Base-by-base conservation (phyloP, 2,113 vertebrate genomes). In the Gadus chalcogrammus region DNA sequence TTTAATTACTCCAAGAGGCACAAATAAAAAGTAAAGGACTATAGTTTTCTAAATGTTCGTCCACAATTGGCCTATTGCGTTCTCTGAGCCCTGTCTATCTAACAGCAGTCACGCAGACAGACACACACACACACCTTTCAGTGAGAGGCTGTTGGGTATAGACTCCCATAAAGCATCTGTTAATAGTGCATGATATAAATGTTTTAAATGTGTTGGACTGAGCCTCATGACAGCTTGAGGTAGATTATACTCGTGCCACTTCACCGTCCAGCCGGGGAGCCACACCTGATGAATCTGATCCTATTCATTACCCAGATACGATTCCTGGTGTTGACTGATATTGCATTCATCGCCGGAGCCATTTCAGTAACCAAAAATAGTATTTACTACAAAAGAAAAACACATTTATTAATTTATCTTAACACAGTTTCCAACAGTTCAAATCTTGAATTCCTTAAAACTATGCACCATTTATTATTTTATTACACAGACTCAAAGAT, bases 1-100 rank as follows among this genome's bases (percentile, higher is more conserved):
- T 89, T 92, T 92, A 87, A 80, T 89, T 83, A 90, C 83, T 86
- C 67, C 85, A 75, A 67, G 84, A 92, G 90, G 89, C 88, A 91
- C 90, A 87, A 71, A 83, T 88, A 88, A 79, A 81, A 78, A 84
- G 80, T 84, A 86, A 86, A 88, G 80, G 86, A 79, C 82, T 87
- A 87, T 58, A 63, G 72, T 87, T 73, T 53, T 77, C 84, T 85
- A 80, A 3, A 68, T 64, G 59, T 82, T 74, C 42, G 59, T 73
- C 64, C 81, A 85, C 67, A 82, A 76, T 72, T 75, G 80, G 80
- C 31, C 42, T 9, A 13, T 48, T 48, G 42, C 77, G 74, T 80
- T 72, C 76, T 80, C 75, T 68, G 70, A 66, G 6, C 8, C n/a
- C 28, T 53, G 4, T 69, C 52, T 24, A 61, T 48, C 18, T 4